These are phyloP conservation scores for Bhutanitis thaidina DNA, from an alignment of 2,888 invertebrate species.

Conservation along the genomic window DNA sequence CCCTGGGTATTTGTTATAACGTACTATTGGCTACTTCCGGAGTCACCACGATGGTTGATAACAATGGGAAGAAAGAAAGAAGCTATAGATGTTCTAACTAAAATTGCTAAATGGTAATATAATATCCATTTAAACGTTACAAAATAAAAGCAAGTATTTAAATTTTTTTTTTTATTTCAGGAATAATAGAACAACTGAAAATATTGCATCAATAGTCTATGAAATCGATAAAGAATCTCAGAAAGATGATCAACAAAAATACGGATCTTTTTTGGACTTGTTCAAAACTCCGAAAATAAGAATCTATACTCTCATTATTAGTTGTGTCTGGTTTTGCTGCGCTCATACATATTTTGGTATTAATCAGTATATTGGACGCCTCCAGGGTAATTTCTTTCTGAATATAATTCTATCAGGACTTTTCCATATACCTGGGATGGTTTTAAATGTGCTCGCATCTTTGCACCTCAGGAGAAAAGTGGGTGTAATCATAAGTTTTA, in stretches of 20 bases:
- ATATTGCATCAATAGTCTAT: constrained; percentile 51
- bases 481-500: constrained; percentile 48
- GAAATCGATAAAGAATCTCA: constrained; percentile 47
- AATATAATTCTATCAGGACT: constrained; percentile 87
- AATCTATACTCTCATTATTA: constrained; percentile 82
- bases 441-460: constrained; percentile 49
- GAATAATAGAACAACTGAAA: constrained; percentile 59
- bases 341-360: constrained; percentile 91
- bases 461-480: constrained; percentile 52
- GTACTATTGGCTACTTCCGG: constrained; percentile 86
- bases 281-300: constrained; percentile 84
- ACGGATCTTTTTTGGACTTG: constrained; percentile 79
- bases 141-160: too few relatives aligned
- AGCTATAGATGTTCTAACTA: constrained; percentile 81
- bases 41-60: constrained; percentile 89
- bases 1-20: constrained; percentile 76
- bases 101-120: constrained; percentile 78
- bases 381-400: constrained; percentile 88
- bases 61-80: constrained; percentile 82
- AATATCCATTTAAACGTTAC: too few relatives aligned
- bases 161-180: constrained; percentile 37
- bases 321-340: constrained; percentile 88
- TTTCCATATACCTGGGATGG: constrained; percentile 45
- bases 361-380: constrained; percentile 87
- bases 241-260: constrained; percentile 30